Base-by-base conservation (phyloP, 23 tunicate genomes). In the Halocynthia roretzi region DNA sequence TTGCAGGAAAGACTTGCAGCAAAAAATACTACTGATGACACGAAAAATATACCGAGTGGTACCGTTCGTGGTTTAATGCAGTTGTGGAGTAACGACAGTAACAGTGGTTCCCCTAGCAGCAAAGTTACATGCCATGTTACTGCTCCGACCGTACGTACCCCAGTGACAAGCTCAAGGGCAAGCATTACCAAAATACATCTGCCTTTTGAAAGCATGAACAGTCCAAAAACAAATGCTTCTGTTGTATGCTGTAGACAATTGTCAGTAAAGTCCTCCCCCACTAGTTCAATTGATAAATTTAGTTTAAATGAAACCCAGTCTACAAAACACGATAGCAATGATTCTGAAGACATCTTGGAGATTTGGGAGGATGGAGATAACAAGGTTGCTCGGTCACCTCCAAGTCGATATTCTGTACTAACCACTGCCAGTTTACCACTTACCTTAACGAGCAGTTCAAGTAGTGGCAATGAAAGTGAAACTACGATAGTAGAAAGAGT, bases 341-440 rank as follows among this genome's bases (percentile, higher is more conserved):
- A 0, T 10, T 65, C 31, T 65, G 10, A 9, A 0, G 70, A 65
- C 22, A 31, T 31, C 44, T 65, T 65, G 31, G 10, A 65, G 22
- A 65, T 65, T 65, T 6, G 48, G 22, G 70, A 65, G 19, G 31
- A 65, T 9, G 48, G 31, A 9, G 70, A 65, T 8, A 65, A 15
- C 17, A 65, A 65, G 17, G 31, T 20, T 48, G 10, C 31, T 10
- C 22, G 0, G 9, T 65, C 70, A 20, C 50, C 76, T 14, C 23
- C 55, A 17, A 51, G 19, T 9, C 56, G 12, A 10, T 40, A 50
- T 19, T 10, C 76, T 10, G 62, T 64, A 69, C 17, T 85, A 6
- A 72, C 90, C 20, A 85, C 90, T 10, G 83, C 64, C 8, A 85
- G 80, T 69, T 56, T 80, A 5, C 90, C 83, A 0, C 80, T 85